Evolutionary conservation across 35 echinoderm and acorn worm species (phyloP), one percentile per base, ranked within the genome.

Genomic region (Ophioderma brevispina): DNA sequence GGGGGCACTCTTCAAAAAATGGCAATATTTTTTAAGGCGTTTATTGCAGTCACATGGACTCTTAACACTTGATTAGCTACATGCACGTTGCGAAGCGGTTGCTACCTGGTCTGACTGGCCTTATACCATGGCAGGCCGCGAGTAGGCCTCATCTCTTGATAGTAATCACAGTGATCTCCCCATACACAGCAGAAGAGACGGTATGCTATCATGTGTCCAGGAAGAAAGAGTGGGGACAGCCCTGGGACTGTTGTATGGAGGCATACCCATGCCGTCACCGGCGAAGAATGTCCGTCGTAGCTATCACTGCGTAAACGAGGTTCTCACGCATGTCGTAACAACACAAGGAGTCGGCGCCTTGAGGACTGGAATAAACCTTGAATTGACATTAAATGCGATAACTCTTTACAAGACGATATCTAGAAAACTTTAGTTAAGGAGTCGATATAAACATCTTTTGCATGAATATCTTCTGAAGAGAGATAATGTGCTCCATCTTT

Each of bases 291-390:
- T 0, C 93, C 96, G 32, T 85, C 87, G 59, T 80, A 92, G 41
- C 93, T 94, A 75, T 98, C 96, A 15, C 96, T 90, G 96, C 87
- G 50, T 98, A 98, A 21, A 98, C 93, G 37, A 98, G 81, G 42
- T 98, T 94, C 49, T 95, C 93, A 30, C 52, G 78, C n/a, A 82
- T 79, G 38, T 98, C 96, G 59, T 98, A 98, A 80, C 96, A 98
- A 46, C 96, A 98, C 0, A 92, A 79, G 1, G 90, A 95, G 63
- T 94, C 96, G 18, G 94, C 87, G 19, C 90, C 94, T n/a, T 91
- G 90, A 0, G 96, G 86, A 80, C 96, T 98, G 23, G n/a, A n/a
- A n/a, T n/a, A n/a, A n/a, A n/a, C n/a, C n/a, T n/a, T n/a, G n/a
- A n/a, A n/a, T n/a, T n/a, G n/a, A n/a, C n/a, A n/a, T n/a, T n/a